Conservation (phyloP, 2,113 vertebrate genomes). For the Aspiorhynchus laticeps region DNA sequence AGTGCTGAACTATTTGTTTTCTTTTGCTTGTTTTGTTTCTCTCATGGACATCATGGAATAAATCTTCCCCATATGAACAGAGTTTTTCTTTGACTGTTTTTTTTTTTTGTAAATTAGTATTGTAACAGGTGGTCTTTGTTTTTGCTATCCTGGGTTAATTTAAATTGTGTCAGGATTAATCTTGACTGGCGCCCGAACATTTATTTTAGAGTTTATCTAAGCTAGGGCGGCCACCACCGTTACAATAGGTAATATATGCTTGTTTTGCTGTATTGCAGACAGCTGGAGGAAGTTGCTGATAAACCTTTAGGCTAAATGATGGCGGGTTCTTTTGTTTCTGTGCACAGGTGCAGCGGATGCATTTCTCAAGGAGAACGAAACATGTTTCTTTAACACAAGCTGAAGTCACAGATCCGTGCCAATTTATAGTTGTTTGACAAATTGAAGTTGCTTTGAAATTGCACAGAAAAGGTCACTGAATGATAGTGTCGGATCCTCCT, state of each 20-base stretch:
- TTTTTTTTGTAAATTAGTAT: too few species aligned
- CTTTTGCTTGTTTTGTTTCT: too few species aligned
- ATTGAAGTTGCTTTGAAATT: constrained; percentile 47
- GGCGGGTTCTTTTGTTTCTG: constrained; percentile 11
- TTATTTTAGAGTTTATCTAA: too few species aligned
- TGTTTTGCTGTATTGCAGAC: constrained; percentile 7
- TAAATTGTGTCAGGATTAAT: too few species aligned
- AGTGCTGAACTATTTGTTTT: too few species aligned
- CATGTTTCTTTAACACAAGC: constrained; percentile 41
- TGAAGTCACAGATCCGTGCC: constrained; percentile 34
- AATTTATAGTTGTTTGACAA: constrained; percentile 40
- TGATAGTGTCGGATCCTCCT: not conserved
- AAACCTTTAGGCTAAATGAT: constrained; percentile 43
- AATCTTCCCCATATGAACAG: too few species aligned
- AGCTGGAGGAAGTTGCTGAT: constrained; percentile 36
- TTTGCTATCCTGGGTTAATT: too few species aligned
- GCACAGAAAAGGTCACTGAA: constrained; percentile 23
- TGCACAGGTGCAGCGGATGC: constrained; percentile 13
- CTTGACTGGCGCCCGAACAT: too few species aligned
- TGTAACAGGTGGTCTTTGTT: too few species aligned
- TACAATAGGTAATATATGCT: constrained; percentile 1
- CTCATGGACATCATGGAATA: too few species aligned
- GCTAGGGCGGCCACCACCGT: too few species aligned
- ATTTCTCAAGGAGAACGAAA: constrained; percentile 18
- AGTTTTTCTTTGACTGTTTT: too few species aligned